Evolutionary conservation across 2,113 vertebrate species (phyloP).

Genomic region (Aspiorhynchus laticeps): DNA sequence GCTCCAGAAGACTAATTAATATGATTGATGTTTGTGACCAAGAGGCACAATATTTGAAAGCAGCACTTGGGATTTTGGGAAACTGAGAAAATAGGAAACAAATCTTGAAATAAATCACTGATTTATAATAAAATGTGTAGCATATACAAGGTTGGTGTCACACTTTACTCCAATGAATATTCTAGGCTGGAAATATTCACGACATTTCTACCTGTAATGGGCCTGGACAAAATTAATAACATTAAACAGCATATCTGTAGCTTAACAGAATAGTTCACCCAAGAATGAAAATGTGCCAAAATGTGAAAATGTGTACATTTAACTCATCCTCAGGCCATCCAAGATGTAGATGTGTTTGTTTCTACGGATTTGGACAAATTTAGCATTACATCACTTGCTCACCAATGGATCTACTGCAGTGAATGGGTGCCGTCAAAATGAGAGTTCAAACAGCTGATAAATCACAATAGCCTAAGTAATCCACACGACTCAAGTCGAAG

Average conservation of each 20-base stretch:
- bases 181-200: not conserved
- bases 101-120: not conserved
- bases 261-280: not conserved
- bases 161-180: not conserved
- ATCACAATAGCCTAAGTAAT: not conserved
- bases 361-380: not conserved
- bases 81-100: not conserved
- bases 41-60: not conserved
- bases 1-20: slow-evolving; percentile 46
- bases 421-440: not conserved
- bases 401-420: not conserved
- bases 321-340: not conserved
- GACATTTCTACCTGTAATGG: not conserved
- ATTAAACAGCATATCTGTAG: not conserved
- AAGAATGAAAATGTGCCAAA: not conserved
- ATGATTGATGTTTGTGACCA: slow-evolving; percentile 40
- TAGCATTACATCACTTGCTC: not conserved
- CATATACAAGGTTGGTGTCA: not conserved
- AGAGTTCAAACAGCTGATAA: not conserved
- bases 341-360: not conserved
- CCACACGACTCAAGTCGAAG: not conserved
- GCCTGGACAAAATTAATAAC: not conserved
- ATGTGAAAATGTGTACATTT: too few species aligned
- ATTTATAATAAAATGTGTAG: not conserved
- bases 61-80: not conserved